Evolutionary conservation across 2,113 vertebrate genomes (phyloP), one percentile per base, ranked within the genome.

Genomic region (Antechinus flavipes): DNA sequence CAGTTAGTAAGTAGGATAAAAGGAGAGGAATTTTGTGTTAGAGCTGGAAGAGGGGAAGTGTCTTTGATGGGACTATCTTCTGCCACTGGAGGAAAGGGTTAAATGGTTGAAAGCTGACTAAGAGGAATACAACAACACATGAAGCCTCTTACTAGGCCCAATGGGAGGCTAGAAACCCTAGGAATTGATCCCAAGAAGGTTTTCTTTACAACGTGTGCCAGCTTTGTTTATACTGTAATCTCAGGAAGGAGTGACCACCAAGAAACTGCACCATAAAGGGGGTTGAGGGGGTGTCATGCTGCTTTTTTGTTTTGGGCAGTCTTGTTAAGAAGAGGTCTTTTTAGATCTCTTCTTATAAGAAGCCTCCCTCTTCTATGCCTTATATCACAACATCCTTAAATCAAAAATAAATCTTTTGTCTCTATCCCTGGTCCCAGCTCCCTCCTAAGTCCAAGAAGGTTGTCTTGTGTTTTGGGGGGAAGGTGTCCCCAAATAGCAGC

Each of bases 111-210:
- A 91, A 93, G 93, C 91, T 68, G 27, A 61, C 61, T 68, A n/a
- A 76, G 61, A 68, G 68, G 91, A 93, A 93, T 54, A 95, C 97
- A 97, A 94, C 94, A 95, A 61, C 97, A 98, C 90, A 91, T 89
- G 98, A 98, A 98, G 97, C 98, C 95, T 98, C 98, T 98, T 98
- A 98, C 95, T 94, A 89, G 93, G 93, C 92, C 95, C 91, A 97
- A 98, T 95, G 94, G 93, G 96, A 95, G 97, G 94, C 91, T 0
- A 14, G 94, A 0, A 94, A 84, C 94, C 95, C 54, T 23, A 90
- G 97, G 95, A 97, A 97, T 96, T 89, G 93, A 49, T 97, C 54
- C 0, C 84, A 7, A 30, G 7, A 92, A 93, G 97, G 95, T 91
- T 95, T 76, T 76, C 35, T 96, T 97, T 97, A 96, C 93, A 97